These are phyloP conservation scores for Boulengeromyrus knoepffleri DNA, from an alignment of 2,113 vertebrate genomes.

Conservation along the genomic window DNA sequence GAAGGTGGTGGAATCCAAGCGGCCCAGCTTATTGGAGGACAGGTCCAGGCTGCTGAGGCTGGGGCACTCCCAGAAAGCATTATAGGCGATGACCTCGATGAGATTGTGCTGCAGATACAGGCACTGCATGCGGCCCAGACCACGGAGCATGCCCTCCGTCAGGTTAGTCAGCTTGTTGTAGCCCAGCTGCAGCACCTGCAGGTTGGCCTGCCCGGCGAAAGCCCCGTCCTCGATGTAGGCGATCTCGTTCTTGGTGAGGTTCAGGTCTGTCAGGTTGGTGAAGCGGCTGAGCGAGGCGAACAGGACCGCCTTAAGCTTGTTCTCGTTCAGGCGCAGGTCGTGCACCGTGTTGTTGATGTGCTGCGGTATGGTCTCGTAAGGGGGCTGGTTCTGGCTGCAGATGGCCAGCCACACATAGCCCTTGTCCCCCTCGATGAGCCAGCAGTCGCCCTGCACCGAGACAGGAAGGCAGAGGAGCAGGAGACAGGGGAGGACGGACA, in stretches of 20 bases:
- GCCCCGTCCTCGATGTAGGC: slow-evolving; percentile 93
- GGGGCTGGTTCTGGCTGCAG: slow-evolving; percentile 98
- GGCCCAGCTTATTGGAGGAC: slow-evolving; percentile 90
- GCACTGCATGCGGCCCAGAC: slow-evolving; percentile 85
- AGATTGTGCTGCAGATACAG: slow-evolving; percentile 97
- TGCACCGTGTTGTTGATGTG: slow-evolving; percentile 99
- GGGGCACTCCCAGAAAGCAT: slow-evolving; percentile 89
- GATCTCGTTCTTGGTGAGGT: slow-evolving; percentile 97
- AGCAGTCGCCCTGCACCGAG: slow-evolving; percentile 76
- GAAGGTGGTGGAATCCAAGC: slow-evolving; percentile 84
- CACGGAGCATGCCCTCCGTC: slow-evolving; percentile 92
- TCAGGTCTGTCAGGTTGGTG: slow-evolving; percentile 93
- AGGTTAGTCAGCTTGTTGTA: slow-evolving; percentile 94
- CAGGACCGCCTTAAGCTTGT: slow-evolving; percentile 90
- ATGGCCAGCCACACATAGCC: slow-evolving; percentile 98
- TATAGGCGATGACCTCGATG: slow-evolving; percentile 84
- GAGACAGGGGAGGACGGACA: slow-evolving; percentile 43
- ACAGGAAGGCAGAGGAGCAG: slow-evolving; percentile 60
- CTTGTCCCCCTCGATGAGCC: slow-evolving; percentile 97
- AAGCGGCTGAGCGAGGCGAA: slow-evolving; percentile 92
- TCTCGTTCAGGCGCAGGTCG: slow-evolving; percentile 90
- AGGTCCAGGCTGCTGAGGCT: slow-evolving; percentile 93
- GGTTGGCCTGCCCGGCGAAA: slow-evolving; percentile 87
- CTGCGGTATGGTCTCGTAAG: slow-evolving; percentile 94
- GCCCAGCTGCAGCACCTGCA: slow-evolving; percentile 91